Base-by-base conservation (phyloP, 2,888 invertebrate species). In the Euzophera pinguis region DNA sequence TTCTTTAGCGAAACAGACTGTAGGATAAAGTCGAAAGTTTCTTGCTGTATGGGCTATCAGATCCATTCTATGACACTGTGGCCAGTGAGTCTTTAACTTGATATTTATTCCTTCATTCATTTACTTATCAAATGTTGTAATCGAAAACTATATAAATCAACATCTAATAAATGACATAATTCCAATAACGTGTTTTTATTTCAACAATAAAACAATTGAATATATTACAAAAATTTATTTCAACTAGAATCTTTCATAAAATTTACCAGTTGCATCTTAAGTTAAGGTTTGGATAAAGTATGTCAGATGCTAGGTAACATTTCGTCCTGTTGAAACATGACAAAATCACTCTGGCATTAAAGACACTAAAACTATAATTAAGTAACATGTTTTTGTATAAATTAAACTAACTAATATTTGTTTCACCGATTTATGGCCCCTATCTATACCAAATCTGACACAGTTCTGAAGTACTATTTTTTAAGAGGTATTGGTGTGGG, bases 171-270 rank as follows among this genome's bases (percentile, higher is more conserved):
- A 22, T 22, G 22, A 22, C 22, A 22, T 22, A 5, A 22, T 22
- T 22, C 22, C 22, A 22, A 22, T 22, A 3, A 3, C 5, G 22
- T 22, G 22, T 22, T 22, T 22, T 22, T 34, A 49, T 39, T 16
- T 10, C 10, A 16, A 39, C 16, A 60, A 78, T 70, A 76, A 64
- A 54, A 65, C 56, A 60, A 50, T 50, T 12, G 1, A 32, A 43
- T 75, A 79, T 73, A 77, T 82, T 84, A 84, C 78, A 85, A 86
- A 81, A 83, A 75, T 84, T 86, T 86, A 84, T 82, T 86, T 79
- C 72, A 78, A 82, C 79, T 82, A 84, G 75, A 76, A 76, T 77
- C 72, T 81, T 70, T 75, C 73, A 76, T 81, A 76, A 75, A 73
- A 69, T 73, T 73, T 70, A 77, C 73, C 76, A 78, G 75, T 63